These are phyloP conservation scores for Drosophila littoralis DNA, from an alignment of 1,140 invertebrate genomes.

Conservation along the genomic window DNA sequence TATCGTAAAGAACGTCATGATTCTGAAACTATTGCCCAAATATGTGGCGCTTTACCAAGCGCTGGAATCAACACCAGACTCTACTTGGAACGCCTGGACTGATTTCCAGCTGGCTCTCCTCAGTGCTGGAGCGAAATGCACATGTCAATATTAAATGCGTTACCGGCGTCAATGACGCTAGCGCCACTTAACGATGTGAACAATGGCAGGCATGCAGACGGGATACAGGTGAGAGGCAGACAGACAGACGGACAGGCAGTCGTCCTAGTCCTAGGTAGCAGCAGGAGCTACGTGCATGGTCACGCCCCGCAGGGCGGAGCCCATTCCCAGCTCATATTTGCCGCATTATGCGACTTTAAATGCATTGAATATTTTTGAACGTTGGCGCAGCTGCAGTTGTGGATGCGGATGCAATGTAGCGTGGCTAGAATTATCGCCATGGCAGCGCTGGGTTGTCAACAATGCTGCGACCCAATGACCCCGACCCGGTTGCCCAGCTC, in stretches of 20 bases:
- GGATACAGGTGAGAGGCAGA: not conserved
- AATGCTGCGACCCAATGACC: not conserved
- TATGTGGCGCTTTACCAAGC: too few relatives aligned
- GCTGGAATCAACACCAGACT: too few relatives aligned
- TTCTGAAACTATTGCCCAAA: too few relatives aligned
- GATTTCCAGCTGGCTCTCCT: not conserved
- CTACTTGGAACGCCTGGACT: not conserved
- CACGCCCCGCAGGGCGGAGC: slow-evolving; percentile 2
- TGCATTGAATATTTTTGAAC: slow-evolving; percentile 64
- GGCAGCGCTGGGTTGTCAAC: slow-evolving; percentile 8
- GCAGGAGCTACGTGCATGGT: slow-evolving; percentile 2
- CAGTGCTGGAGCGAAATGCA: slow-evolving; percentile 61
- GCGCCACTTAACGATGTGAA: slow-evolving; percentile 80
- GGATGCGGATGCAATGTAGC: slow-evolving; percentile 31
- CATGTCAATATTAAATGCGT: slow-evolving; percentile 83
- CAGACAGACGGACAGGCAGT: not conserved
- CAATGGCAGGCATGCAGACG: slow-evolving; percentile 51
- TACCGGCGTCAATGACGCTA: slow-evolving; percentile 82
- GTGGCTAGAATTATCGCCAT: slow-evolving; percentile 31
- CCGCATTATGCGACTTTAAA: slow-evolving; percentile 46
- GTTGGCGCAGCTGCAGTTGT: slow-evolving; percentile 18
- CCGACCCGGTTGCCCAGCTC: slow-evolving; percentile 4
- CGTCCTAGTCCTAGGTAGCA: not conserved
- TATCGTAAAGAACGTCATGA: too few relatives aligned
- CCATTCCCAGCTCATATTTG: slow-evolving; percentile 21